phyloP scores from a whole-genome alignment of 2,797 vertebrate genomes.

The Diplodus sargus region DNA sequence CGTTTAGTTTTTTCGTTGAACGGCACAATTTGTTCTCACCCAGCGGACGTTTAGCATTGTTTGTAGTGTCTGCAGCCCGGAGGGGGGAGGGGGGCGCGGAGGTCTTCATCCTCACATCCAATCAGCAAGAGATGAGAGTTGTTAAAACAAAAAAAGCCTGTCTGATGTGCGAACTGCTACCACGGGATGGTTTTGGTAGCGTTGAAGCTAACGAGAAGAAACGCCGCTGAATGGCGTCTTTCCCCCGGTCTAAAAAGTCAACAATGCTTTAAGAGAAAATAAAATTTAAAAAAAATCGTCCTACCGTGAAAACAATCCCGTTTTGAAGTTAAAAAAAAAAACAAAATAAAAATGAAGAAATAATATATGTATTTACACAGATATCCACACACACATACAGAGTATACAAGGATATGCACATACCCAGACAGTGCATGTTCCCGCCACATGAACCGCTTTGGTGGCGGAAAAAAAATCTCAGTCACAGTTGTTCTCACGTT shows the following conservation, averaged over 20 bases:
- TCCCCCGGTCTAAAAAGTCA: not conserved
- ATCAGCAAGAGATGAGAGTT: not conserved
- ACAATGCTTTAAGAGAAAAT: no score
- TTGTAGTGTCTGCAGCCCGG: conserved; percentile 27
- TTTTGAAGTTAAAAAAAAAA: conserved; percentile 38
- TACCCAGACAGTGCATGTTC: conserved; percentile 51
- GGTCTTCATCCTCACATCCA: conserved; percentile 16
- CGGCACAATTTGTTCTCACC: conserved; percentile 26
- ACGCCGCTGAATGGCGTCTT: conserved; percentile 25
- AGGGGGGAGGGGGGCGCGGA: not conserved
- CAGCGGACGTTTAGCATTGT: not conserved
- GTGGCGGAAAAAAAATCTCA: conserved; percentile 27
- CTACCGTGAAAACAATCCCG: conserved; percentile 14
- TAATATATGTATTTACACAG: conserved; percentile 71
- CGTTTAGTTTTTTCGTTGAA: conserved; percentile 22
- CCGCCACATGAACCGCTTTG: conserved; percentile 8
- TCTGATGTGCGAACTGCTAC: conserved; percentile 1
- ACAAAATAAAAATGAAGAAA: conserved; percentile 46
- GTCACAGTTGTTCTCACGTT: conserved; percentile 47
- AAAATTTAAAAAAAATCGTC: not conserved
- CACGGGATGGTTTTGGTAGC: not conserved
- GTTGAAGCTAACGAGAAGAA: not conserved
- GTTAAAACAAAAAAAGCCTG: not conserved
- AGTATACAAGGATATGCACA: conserved; percentile 47
- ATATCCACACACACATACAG: conserved; percentile 62